Evolutionary conservation across 2,797 vertebrate genomes (phyloP), one percentile per base, ranked within the genome.

Genomic region (Syndactyla subalaris): DNA sequence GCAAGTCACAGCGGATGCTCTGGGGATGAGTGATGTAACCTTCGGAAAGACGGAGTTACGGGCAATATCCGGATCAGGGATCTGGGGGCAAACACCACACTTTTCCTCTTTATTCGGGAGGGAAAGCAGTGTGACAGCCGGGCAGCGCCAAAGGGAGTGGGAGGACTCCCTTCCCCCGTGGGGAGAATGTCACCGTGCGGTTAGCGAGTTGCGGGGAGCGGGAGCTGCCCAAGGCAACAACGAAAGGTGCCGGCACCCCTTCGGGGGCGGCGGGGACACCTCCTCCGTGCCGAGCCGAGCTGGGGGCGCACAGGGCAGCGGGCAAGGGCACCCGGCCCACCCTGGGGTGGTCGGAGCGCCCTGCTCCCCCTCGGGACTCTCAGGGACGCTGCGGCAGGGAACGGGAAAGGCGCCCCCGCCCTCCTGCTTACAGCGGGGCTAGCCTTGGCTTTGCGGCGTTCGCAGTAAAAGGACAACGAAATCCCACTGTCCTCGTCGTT

Each of bases 111-210:
- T 5, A 8, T 36, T 41, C 54, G 38, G 67, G 9, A 68, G 43
- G 43, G 20, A 30, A 85, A 87, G 46, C 41, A 65, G 30, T 7
- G 14, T 12, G 30, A 17, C 41, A 49, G 59, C 15, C 14, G 8
- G 10, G 20, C 46, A 49, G 38, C 14, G 36, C 71, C 51, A 36
- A 23, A 26, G n/a, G 19, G 12, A 73, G 66, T 5, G 8, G 38
- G 45, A 59, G 49, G 12, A 48, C 2, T 4, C 9, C 20, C 2
- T 21, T 8, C 14, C 21, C 41, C n/a, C 1, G 6, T 4, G 6
- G 10, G 14, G 3, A n/a, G 61, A 16, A 22, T n/a, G 62, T 55
- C 79, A 15, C 13, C 21, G 5, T 30, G 48, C n/a, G 1, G 5
- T 48, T n/a, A 62, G 77, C 48, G 36, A 23, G 61, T 14, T 36